Percentiles rank a stretch among this genome's conserved stretches.
phyloP scores from a whole-genome alignment of 1,140 invertebrate genomes.

The Tetragonula clypearis region DNA sequence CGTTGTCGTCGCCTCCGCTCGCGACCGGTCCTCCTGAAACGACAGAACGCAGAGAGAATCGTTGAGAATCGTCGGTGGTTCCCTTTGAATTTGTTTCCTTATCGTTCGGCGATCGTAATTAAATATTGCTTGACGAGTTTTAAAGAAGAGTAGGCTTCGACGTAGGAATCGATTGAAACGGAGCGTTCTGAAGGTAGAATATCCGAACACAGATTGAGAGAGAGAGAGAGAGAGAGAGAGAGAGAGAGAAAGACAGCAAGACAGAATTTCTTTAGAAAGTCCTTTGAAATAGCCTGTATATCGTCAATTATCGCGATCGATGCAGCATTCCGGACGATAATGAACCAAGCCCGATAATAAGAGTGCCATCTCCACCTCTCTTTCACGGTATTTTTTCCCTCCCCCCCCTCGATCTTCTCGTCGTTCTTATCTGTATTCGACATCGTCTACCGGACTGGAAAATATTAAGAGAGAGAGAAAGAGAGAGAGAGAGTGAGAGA shows the following conservation, averaged over 20 bases:
- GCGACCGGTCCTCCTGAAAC: slow-evolving; percentile 60
- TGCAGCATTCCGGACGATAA: slow-evolving; percentile 21
- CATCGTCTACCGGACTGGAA: slow-evolving; percentile 14
- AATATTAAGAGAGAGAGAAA: slow-evolving; percentile 35
- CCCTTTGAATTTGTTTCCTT: not conserved
- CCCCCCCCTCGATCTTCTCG: too few relatives aligned
- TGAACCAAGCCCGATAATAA: slow-evolving; percentile 21
- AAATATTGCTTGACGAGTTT: not conserved
- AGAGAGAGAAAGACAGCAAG: not conserved
- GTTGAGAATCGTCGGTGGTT: not conserved
- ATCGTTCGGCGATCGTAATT: not conserved
- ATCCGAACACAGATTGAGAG: not conserved
- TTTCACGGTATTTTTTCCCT: not conserved
- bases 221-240: too few relatives aligned
- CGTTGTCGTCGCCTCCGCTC: slow-evolving; percentile 46
- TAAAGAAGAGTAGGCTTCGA: not conserved
- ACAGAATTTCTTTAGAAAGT: not conserved
- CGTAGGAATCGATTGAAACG: not conserved
- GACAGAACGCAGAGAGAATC: slow-evolving; percentile 1
- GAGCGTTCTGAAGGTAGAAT: not conserved
- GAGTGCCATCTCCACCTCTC: slow-evolving; percentile 6
- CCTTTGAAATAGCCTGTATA: not conserved
- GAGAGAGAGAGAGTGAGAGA: not conserved
- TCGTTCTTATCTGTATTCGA: slow-evolving; percentile 17
- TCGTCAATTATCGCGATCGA: slow-evolving; percentile 38